A percentile compares a stretch with the other conserved stretches of the same genome.
These are phyloP conservation scores for Micoletzkya japonica DNA, from an alignment of 2,888 invertebrate species.

Conservation along the genomic window DNA sequence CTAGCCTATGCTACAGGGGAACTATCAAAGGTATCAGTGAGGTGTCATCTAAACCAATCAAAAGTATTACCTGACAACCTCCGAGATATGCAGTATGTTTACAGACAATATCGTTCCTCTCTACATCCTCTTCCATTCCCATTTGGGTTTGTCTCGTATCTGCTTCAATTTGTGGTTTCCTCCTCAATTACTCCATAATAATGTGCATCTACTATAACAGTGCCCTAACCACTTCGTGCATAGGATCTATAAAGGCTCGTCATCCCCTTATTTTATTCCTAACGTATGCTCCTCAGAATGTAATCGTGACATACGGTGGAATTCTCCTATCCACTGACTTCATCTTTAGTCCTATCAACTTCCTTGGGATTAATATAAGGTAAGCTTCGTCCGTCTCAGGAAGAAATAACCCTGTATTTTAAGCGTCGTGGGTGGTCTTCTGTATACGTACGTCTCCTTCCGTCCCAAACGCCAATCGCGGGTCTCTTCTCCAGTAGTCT, in stretches of 20 bases:
- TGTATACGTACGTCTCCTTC: not conserved
- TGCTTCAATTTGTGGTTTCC: conserved; percentile 92
- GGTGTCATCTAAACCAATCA: no score
- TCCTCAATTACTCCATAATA: conserved; percentile 90
- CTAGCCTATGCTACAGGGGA: conserved; percentile 64
- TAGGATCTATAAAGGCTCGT: conserved; percentile 83
- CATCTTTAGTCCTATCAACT: not conserved
- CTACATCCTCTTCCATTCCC: not conserved
- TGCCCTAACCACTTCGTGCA: conserved; percentile 92
- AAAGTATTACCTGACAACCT: conserved; percentile 68
- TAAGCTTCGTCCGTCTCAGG: not conserved
- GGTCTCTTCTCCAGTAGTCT: no score
- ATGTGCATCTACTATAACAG: conserved; percentile 92
- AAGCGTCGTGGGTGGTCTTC: not conserved
- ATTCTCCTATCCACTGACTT: not conserved
- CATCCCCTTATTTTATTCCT: not conserved
- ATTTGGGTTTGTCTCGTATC: conserved; percentile 74
- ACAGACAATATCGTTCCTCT: not conserved
- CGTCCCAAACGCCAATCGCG: no score
- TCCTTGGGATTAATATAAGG: not conserved
- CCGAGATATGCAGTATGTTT: not conserved
- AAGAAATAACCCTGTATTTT: not conserved
- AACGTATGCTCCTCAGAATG: not conserved
- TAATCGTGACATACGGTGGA: not conserved
- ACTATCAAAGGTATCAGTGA: conserved; percentile 61